These are phyloP conservation scores for Hermodice carunculata DNA, from an alignment of 2,888 invertebrate species.

Conservation along the genomic window DNA sequence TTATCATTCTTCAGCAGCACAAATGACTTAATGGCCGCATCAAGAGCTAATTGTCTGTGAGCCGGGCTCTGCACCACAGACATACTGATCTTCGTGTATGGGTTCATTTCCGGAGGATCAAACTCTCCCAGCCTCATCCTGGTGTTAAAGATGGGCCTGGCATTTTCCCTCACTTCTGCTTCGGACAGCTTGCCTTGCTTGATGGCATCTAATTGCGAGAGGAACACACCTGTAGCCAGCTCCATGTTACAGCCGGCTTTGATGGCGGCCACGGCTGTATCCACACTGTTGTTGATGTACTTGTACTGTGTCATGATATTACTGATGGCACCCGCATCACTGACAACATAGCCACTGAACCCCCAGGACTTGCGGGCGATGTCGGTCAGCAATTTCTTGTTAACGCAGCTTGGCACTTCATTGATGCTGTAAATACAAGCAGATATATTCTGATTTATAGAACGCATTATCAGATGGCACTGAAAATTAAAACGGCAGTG, in stretches of 20 bases:
- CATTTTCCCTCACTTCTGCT: conserved; percentile 29
- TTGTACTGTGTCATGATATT: conserved; percentile 51
- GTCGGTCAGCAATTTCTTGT: conserved; percentile 39
- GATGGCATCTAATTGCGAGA: conserved; percentile 30
- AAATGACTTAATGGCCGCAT: conserved; percentile 49
- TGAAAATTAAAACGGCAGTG: not conserved
- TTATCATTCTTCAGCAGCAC: conserved; percentile 52
- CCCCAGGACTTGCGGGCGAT: conserved; percentile 58
- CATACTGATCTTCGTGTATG: conserved; percentile 44
- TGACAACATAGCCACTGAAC: conserved; percentile 62
- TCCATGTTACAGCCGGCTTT: conserved; percentile 10
- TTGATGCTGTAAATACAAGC: conserved; percentile 44
- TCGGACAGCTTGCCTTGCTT: conserved; percentile 8
- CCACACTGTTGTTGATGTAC: conserved; percentile 49
- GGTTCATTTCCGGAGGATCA: conserved; percentile 53
- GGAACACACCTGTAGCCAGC: not conserved
- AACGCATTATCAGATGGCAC: not conserved
- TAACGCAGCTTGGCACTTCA: conserved; percentile 47
- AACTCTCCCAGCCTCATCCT: conserved; percentile 46
- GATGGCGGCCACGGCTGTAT: not conserved
- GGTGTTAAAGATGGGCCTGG: conserved; percentile 44
- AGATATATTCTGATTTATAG: not conserved
- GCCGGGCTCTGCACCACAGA: conserved; percentile 31
- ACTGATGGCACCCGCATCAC: conserved; percentile 61
- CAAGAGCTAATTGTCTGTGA: conserved; percentile 45